Conservation (phyloP, 2,888 invertebrate species). For the Melieria crassipennis region DNA sequence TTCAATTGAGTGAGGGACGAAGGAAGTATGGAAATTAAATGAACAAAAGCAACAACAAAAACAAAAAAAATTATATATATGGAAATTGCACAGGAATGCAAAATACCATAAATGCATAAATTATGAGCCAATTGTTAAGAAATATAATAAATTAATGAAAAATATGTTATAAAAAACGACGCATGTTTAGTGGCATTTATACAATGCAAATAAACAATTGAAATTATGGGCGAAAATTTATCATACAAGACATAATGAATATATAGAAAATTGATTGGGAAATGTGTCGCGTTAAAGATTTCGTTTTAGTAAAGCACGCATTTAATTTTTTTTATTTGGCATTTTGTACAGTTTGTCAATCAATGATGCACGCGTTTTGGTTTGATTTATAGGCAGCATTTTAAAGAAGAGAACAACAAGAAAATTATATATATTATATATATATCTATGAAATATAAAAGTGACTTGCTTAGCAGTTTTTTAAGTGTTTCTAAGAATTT, state of each 20-base stretch:
- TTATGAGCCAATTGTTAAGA: neutral
- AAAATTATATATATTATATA: neutral
- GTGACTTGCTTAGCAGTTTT: no score
- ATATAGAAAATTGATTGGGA: no score
- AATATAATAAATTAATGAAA: neutral
- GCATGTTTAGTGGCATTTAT: slow-evolving; percentile 24
- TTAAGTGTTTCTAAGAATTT: no score
- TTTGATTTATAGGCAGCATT: slow-evolving; percentile 1
- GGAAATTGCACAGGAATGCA: no score
- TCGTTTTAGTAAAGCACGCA: neutral
- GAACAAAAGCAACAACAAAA: neutral
- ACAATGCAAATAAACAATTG: slow-evolving; percentile 19
- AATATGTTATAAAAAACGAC: neutral
- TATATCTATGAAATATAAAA: no score
- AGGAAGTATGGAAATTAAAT: neutral
- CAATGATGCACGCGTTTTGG: neutral
- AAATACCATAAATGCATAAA: neutral
- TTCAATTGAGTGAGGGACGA: neutral
- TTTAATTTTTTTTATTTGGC: neutral
- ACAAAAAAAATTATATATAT: neutral
- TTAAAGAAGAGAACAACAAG: neutral
- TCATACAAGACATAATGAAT: neutral
- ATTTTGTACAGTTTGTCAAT: neutral
- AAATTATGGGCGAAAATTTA: slow-evolving; percentile 11
- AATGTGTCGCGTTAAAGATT: neutral